Evolutionary conservation across 2,888 invertebrate species (phyloP), one percentile per base, ranked within the genome.

Genomic region (Pelosia muscerda): DNA sequence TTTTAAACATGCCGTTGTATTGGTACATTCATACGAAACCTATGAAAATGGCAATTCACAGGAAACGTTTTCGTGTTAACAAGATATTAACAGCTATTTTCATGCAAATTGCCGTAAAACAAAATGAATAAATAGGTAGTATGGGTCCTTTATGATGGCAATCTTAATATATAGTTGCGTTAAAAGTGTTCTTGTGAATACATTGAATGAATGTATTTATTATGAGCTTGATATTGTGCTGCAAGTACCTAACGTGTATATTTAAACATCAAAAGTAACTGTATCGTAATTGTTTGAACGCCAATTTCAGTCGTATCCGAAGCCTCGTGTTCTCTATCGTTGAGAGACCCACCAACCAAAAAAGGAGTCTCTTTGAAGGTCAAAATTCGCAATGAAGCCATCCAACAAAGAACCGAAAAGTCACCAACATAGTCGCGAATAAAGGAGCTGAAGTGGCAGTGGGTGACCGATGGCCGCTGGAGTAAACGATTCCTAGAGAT

Each of bases 91-190:
- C 22, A 22, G 38, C 34, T n/a, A 76, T 80, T 66, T 69, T 69
- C 73, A 80, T 80, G 81, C 76, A 69, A 79, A 80, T 66, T 63
- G 75, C 57, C 53, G 49, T 49, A 9, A 54, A 72, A 74, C 71
- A 55, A 78, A 74, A 79, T 79, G 76, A 78, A 80, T 74, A 73
- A 58, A 25, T 53, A 26, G 42, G 53, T 23, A 61, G 22, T 61
- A 28, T 61, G 10, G 38, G 6, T 54, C 72, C 57, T 55, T 74
- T 77, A 61, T 57, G 64, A 65, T 65, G 61, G 22, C 56, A 23
- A 68, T 68, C 68, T 60, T 56, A 64, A 42, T 56, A 64, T 19
- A 38, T 59, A 38, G 59, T 59, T 59, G 15, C 25, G 23, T 15
- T 9, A 38, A 59, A 25, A 59, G 34, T 59, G 10, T 38, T 59